Percentiles rank a stretch among this genome's conserved stretches.
Evolutionary conservation across 1,140 invertebrate species (phyloP).

Genomic region (Diprion similis): DNA sequence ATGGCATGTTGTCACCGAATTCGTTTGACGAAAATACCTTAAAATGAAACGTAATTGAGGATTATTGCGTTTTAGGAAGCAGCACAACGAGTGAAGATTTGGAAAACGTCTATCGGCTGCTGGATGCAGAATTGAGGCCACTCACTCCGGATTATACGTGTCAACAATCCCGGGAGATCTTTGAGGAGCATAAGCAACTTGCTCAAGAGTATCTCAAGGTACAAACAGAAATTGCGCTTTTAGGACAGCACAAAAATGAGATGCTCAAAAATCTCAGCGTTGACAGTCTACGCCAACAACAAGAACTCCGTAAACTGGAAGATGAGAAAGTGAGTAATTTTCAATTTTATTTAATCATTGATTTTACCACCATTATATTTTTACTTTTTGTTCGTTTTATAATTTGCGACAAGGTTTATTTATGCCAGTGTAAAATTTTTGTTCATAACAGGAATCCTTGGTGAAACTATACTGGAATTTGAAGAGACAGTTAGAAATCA

Average conservation of each 20-base stretch:
- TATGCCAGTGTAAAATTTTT: too few species aligned
- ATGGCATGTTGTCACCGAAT: too few species aligned
- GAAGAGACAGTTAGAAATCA: constrained; percentile 67
- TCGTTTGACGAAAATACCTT: too few species aligned
- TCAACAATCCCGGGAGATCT: constrained; percentile 80
- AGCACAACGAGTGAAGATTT: constrained; percentile 62
- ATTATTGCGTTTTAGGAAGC: constrained; percentile 32
- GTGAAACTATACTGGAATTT: constrained; percentile 70
- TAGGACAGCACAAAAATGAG: constrained; percentile 73
- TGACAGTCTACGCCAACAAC: constrained; percentile 68
- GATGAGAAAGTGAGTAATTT: constrained; percentile 71
- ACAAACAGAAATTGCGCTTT: constrained; percentile 77
- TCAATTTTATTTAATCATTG: background rate
- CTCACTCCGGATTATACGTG: constrained; percentile 79
- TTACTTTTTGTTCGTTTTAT: constrained; percentile 23
- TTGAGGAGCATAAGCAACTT: constrained; percentile 84
- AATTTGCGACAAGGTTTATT: constrained; percentile 37
- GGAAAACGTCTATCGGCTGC: constrained; percentile 75
- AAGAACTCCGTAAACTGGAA: constrained; percentile 68
- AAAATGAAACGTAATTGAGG: background rate
- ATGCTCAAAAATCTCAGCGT: constrained; percentile 70
- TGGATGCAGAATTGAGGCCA: constrained; percentile 82
- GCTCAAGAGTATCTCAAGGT: constrained; percentile 78
- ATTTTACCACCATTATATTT: background rate
- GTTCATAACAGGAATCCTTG: constrained; percentile 64